These are phyloP conservation scores for Syngnathoides biaculeatus DNA, from an alignment of 2,113 vertebrate species.

Conservation along the genomic window DNA sequence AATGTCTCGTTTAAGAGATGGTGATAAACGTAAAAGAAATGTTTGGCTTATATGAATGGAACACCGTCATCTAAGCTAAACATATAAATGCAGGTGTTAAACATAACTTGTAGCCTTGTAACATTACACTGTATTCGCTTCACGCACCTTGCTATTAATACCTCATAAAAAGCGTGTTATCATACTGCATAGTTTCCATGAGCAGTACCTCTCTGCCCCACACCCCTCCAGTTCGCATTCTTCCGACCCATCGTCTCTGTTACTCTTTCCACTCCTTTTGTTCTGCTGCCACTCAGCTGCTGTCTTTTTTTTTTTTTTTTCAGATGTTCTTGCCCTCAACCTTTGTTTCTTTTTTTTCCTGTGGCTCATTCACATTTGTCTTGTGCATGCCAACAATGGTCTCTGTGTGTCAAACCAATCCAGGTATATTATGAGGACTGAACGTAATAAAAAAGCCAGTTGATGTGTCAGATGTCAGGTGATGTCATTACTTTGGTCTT, in stretches of 20 bases:
- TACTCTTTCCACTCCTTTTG: slow-evolving; percentile 6
- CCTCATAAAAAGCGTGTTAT: slow-evolving; percentile 56
- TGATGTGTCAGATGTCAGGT: slow-evolving; percentile 38
- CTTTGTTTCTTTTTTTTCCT: background rate
- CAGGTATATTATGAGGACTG: slow-evolving; percentile 1
- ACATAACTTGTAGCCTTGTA: background rate
- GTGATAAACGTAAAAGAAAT: background rate
- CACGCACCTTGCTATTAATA: slow-evolving; percentile 55
- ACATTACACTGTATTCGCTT: slow-evolving; percentile 5
- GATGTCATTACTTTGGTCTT: slow-evolving; percentile 77
- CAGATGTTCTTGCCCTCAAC: slow-evolving; percentile 6
- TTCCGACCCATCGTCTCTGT: slow-evolving; percentile 11
- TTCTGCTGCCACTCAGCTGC: background rate
- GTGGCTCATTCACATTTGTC: slow-evolving; percentile 8
- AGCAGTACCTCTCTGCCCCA: slow-evolving; percentile 11
- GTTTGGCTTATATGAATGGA: background rate
- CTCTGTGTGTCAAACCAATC: slow-evolving; percentile 6
- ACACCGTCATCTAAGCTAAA: background rate
- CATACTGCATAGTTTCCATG: slow-evolving; percentile 58
- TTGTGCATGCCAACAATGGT: background rate
- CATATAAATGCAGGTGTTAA: background rate
- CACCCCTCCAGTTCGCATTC: slow-evolving; percentile 23
- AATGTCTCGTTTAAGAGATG: too few relatives aligned
- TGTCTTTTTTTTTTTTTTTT: slow-evolving; percentile 3
- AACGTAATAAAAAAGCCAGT: slow-evolving; percentile 18